Conservation (phyloP, 2,797 vertebrate genomes). For the Intellagama lesueurii region DNA sequence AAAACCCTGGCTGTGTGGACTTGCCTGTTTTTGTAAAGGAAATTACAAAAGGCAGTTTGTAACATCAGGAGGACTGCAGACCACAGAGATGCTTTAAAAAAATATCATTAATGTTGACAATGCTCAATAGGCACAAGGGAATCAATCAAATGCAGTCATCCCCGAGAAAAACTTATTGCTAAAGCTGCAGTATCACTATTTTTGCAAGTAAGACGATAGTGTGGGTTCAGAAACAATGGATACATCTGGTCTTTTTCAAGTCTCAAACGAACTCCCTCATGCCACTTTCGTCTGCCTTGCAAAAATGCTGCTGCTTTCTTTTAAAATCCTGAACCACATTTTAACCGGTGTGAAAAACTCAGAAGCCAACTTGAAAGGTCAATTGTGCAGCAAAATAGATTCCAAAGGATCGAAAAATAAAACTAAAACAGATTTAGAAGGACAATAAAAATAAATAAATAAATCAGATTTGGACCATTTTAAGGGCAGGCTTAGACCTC, state of each 20-base stretch:
- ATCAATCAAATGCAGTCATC: conserved; percentile 77
- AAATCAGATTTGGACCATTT: conserved; percentile 70
- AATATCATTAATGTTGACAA: conserved; percentile 72
- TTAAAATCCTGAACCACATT: conserved; percentile 58
- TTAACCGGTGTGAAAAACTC: conserved; percentile 70
- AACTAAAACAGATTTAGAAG: conserved; percentile 69
- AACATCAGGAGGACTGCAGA: conserved; percentile 65
- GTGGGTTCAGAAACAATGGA: conserved; percentile 65
- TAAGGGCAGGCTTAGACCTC: conserved; percentile 83
- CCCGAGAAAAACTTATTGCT: conserved; percentile 83
- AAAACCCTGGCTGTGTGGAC: conserved; percentile 36
- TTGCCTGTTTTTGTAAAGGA: conserved; percentile 50
- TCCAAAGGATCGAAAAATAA: not conserved
- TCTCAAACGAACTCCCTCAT: conserved; percentile 59
- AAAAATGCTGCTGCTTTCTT: conserved; percentile 73
- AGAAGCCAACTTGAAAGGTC: conserved; percentile 69
- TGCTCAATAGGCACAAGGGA: conserved; percentile 80
- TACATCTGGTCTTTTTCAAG: conserved; percentile 60
- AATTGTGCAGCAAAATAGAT: conserved; percentile 72
- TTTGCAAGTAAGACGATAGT: conserved; percentile 73
- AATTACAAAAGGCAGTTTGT: conserved; percentile 64
- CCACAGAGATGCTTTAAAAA: conserved; percentile 68
- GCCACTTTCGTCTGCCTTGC: conserved; percentile 67
- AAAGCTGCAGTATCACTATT: conserved; percentile 80
- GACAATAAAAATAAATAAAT: conserved; percentile 35